phyloP scores from a whole-genome alignment of 30 jellyfish, hydroid and myxozoan genomes.

The Aurelia aurita complex sp. Pacific region DNA sequence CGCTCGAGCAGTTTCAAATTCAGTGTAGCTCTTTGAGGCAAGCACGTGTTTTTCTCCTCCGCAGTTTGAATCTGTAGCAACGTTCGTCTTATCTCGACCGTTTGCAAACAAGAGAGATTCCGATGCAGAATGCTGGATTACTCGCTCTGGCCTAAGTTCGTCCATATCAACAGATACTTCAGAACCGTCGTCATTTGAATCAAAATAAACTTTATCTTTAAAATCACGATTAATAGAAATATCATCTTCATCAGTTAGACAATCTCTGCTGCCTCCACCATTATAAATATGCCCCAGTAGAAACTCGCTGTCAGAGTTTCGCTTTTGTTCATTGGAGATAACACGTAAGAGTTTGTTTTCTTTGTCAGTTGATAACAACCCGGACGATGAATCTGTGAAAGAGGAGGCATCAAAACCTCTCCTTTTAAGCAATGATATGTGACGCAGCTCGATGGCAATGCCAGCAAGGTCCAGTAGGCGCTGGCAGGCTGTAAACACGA shows the following conservation, averaged over 20 bases:
- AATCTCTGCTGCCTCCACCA: neutral
- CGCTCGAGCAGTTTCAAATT: neutral
- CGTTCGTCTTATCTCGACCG: too few relatives aligned
- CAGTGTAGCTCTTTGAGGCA: neutral
- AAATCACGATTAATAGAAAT: neutral
- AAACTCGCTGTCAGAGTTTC: constrained; percentile 45
- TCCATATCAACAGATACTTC: constrained; percentile 46
- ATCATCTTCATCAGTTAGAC: neutral
- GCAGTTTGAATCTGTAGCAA: too few relatives aligned
- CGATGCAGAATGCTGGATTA: constrained; percentile 43
- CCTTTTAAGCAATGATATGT: constrained; percentile 23
- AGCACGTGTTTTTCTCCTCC: too few relatives aligned
- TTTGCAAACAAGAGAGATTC: constrained; percentile 23
- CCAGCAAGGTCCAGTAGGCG: constrained; percentile 81
- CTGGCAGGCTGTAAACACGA: constrained; percentile 72
- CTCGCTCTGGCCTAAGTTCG: constrained; percentile 52
- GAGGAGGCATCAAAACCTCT: constrained; percentile 20
- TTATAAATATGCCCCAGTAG: constrained; percentile 4
- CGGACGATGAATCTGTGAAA: constrained; percentile 8
- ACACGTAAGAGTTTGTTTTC: neutral
- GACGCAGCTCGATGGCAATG: constrained; percentile 53
- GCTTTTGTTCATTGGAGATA: neutral
- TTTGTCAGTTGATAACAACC: neutral
- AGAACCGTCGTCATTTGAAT: constrained; percentile 11
- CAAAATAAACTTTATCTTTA: constrained; percentile 5